These are phyloP conservation scores for Mythimna pallens DNA, from an alignment of 2,888 invertebrate species.

Conservation along the genomic window DNA sequence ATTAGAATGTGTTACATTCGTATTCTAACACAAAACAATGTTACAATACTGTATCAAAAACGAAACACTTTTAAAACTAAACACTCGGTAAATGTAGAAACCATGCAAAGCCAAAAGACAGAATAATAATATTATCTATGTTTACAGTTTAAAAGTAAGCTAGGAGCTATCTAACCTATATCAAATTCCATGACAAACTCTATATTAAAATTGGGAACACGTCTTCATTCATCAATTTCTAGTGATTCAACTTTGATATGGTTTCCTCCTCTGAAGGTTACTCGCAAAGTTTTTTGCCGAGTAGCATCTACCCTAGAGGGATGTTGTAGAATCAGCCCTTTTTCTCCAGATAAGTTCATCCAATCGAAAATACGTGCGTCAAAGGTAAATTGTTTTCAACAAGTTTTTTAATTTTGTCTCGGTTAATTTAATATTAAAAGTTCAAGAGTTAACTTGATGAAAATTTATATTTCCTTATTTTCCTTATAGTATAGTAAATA, in stretches of 20 bases:
- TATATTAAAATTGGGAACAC: conserved; percentile 17
- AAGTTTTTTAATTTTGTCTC: conserved; percentile 26
- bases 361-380: conserved; percentile 41
- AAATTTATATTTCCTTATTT: conserved; percentile 5
- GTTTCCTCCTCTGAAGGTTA: conserved; percentile 18
- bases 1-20: too few relatives aligned
- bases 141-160: too few relatives aligned
- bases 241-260: conserved; percentile 48
- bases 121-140: too few relatives aligned
- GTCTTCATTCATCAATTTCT: conserved; percentile 37
- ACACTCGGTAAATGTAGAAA: too few relatives aligned
- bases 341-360: conserved; percentile 42
- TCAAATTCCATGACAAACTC: neutral
- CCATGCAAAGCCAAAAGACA: too few relatives aligned
- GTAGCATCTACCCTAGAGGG: conserved; percentile 21
- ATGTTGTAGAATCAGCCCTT: conserved; percentile 43
- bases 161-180: neutral
- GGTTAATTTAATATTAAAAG: conserved; percentile 6
- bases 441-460: neutral
- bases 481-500: neutral
- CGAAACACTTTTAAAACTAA: too few relatives aligned
- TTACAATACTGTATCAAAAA: too few relatives aligned
- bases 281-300: conserved; percentile 44
- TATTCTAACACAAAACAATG: too few relatives aligned
- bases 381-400: conserved; percentile 33